These are phyloP conservation scores for Psittacula echo DNA, from an alignment of 2,797 vertebrate genomes.

Conservation along the genomic window DNA sequence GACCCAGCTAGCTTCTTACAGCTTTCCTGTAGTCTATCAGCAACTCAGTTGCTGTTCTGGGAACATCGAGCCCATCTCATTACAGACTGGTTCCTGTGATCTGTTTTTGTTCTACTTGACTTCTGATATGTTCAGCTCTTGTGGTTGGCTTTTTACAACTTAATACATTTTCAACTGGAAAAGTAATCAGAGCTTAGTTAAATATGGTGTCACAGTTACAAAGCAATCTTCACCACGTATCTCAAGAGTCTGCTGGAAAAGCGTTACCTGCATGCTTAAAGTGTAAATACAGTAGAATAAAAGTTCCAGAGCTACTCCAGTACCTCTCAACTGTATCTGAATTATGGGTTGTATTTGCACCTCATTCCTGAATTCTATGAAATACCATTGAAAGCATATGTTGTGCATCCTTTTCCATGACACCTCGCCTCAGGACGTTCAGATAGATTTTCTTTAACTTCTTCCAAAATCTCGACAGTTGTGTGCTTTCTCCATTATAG, in stretches of 20 bases:
- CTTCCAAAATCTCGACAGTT: not conserved
- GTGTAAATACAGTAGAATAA: not conserved
- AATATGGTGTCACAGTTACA: not conserved
- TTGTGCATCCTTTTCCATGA: not conserved
- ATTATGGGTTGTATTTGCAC: not conserved
- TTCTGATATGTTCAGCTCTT: not conserved
- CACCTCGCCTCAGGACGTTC: not conserved
- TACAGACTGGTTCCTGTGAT: not conserved
- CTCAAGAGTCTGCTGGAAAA: not conserved
- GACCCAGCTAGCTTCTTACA: not conserved
- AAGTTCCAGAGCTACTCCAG: not conserved
- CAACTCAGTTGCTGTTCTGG: not conserved
- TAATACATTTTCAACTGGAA: not conserved
- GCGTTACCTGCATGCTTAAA: not conserved
- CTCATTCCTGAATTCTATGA: not conserved
- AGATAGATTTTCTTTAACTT: not conserved
- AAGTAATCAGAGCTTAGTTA: not conserved
- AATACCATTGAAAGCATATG: not conserved
- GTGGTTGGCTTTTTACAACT: not conserved
- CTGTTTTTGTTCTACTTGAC: not conserved
- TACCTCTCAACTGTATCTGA: not conserved
- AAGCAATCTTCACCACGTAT: not conserved
- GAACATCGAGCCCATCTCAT: not conserved
- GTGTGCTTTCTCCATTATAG: not conserved
- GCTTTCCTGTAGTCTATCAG: not conserved